These are phyloP conservation scores for Hyperoplus lanceolatus DNA, from an alignment of 2,797 vertebrate species.

Conservation along the genomic window DNA sequence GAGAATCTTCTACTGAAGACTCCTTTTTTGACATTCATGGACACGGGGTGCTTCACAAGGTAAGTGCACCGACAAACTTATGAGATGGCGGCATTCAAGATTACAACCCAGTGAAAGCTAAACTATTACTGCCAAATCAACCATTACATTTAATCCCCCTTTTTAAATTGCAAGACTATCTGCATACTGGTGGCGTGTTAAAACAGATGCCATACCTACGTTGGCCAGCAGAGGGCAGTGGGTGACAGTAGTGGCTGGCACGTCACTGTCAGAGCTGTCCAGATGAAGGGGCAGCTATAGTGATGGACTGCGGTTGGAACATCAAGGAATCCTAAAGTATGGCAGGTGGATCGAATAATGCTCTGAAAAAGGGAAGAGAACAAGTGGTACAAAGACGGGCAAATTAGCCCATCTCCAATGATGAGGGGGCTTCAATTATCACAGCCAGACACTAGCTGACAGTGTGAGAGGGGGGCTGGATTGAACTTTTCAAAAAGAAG, in stretches of 20 bases:
- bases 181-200: not conserved
- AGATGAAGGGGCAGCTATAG: conserved; percentile 40
- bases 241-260: conserved; percentile 54
- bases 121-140: conserved; percentile 59
- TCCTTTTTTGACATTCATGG: conserved; percentile 12
- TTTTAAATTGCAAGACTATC: conserved; percentile 4
- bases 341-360: conserved; percentile 71
- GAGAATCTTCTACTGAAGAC: conserved; percentile 37
- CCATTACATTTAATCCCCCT: conserved; percentile 57
- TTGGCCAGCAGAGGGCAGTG: conserved; percentile 74
- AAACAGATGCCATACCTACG: not conserved
- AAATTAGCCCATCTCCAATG: conserved; percentile 74
- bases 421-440: conserved; percentile 79
- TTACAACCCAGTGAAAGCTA: conserved; percentile 50
- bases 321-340: conserved; percentile 56
- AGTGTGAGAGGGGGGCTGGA: conserved; percentile 40
- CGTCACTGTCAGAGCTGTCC: conserved; percentile 26
- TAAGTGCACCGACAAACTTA: conserved; percentile 26
- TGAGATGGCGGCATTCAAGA: conserved; percentile 40
- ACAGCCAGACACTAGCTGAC: conserved; percentile 57
- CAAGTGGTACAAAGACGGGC: conserved; percentile 71
- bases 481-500: conserved; percentile 74
- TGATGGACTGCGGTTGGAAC: conserved; percentile 14
- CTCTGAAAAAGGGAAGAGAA: conserved; percentile 56
- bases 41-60: conserved; percentile 14